Evolutionary conservation across 2,888 invertebrate species (phyloP).

Genomic region (Keiferia lycopersicella): DNA sequence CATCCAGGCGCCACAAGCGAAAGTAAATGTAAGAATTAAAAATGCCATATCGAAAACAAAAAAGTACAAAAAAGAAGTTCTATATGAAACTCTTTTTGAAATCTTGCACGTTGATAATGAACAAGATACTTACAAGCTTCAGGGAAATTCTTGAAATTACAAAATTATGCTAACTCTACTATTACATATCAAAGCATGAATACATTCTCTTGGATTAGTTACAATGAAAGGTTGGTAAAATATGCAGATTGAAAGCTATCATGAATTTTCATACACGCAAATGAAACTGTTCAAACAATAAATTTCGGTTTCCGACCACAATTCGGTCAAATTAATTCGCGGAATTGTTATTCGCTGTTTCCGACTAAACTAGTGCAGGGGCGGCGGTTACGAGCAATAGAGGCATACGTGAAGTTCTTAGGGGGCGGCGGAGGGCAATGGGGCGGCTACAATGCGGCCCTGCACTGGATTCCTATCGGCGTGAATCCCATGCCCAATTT

Average conservation of each 20-base stretch:
- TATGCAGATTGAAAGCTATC: conserved; percentile 2
- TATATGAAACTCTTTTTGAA: too few relatives aligned
- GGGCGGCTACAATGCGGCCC: conserved; percentile 10
- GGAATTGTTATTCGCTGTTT: background rate
- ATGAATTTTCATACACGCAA: conserved; percentile 8
- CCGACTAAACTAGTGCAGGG: background rate
- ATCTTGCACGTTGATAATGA: too few relatives aligned
- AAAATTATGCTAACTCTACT: too few relatives aligned
- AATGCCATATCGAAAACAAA: too few relatives aligned
- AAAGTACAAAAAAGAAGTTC: too few relatives aligned
- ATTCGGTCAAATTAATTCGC: background rate
- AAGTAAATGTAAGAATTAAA: too few relatives aligned
- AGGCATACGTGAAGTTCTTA: background rate
- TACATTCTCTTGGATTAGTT: background rate
- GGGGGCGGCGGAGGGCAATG: background rate
- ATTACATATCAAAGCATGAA: background rate
- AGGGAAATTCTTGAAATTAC: too few relatives aligned
- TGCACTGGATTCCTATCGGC: conserved; percentile 47
- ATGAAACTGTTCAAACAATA: conserved; percentile 15
- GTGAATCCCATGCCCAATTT: conserved; percentile 61
- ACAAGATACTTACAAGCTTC: too few relatives aligned
- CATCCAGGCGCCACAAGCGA: background rate
- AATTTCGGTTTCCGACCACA: background rate
- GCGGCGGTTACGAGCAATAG: background rate
- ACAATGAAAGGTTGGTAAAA: background rate